Evolutionary conservation across 1,140 invertebrate genomes (phyloP).

Genomic region (Asobara japonica): DNA sequence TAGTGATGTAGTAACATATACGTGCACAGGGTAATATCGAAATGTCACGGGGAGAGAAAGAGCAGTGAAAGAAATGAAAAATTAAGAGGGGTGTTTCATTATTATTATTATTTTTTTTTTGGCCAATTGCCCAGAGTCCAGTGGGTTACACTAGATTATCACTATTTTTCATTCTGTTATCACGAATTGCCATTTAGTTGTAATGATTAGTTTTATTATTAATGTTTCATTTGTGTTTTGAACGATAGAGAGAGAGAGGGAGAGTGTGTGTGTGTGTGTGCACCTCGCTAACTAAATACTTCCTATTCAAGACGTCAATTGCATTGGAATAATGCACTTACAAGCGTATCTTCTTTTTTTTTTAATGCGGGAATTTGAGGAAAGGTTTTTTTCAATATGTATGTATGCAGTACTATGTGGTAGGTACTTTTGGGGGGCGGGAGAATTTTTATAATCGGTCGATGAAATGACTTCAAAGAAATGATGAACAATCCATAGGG

Average conservation of each 20-base stretch:
- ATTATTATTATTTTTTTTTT: background rate
- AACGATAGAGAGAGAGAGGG: background rate
- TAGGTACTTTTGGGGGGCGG: conserved; percentile 42
- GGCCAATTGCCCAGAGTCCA: background rate
- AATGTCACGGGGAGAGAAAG: background rate
- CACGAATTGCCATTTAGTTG: conserved; percentile 11
- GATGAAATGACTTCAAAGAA: too few species aligned
- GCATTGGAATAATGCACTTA: background rate
- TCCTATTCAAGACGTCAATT: background rate
- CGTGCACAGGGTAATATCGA: background rate
- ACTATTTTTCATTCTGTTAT: conserved; percentile 8
- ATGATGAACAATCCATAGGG: conserved; percentile 15
- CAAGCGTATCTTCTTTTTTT: conserved; percentile 26
- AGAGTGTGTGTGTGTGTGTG: background rate
- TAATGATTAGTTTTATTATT: conserved; percentile 27
- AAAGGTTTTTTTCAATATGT: too few species aligned
- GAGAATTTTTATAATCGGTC: conserved; percentile 42
- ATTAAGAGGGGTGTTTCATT: background rate
- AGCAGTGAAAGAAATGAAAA: background rate
- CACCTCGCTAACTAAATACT: background rate
- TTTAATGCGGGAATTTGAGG: conserved; percentile 36
- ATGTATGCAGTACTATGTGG: conserved; percentile 47
- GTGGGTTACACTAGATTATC: background rate
- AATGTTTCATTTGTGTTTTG: conserved; percentile 17
- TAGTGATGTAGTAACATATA: background rate